A percentile compares a stretch with the other conserved stretches of the same genome.
Evolutionary conservation across 2,888 invertebrate species (phyloP).

Genomic region (Lumbricus terrestris): DNA sequence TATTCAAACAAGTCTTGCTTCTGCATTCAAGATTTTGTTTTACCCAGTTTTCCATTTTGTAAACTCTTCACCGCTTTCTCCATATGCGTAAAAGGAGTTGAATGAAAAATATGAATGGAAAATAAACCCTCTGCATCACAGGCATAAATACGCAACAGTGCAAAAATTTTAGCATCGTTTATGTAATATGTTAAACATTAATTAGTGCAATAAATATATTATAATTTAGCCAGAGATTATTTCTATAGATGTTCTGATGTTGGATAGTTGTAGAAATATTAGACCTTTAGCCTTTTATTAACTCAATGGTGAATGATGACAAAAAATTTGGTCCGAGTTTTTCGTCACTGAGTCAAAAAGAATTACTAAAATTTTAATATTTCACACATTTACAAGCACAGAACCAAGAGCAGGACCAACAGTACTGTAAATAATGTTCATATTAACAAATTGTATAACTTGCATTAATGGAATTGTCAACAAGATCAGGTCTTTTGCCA

Average conservation of each 20-base stretch:
- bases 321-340: neutral
- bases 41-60: neutral
- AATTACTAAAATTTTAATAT: neutral
- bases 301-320: neutral
- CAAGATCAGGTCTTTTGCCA: too few species aligned
- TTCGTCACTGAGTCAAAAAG: neutral
- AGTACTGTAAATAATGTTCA: neutral
- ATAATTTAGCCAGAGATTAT: neutral
- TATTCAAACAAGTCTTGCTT: neutral
- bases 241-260: too few species aligned
- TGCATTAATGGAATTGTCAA: too few species aligned
- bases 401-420: too few species aligned
- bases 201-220: neutral
- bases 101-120: too few species aligned
- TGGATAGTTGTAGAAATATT: neutral
- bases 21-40: neutral
- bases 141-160: neutral
- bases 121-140: neutral
- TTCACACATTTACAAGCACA: neutral
- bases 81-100: neutral
- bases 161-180: neutral
- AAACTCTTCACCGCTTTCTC: neutral
- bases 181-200: neutral
- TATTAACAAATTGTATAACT: neutral
- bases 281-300: neutral